These are phyloP conservation scores for Pherbina coryleti DNA, from an alignment of 2,888 invertebrate species.

Conservation along the genomic window DNA sequence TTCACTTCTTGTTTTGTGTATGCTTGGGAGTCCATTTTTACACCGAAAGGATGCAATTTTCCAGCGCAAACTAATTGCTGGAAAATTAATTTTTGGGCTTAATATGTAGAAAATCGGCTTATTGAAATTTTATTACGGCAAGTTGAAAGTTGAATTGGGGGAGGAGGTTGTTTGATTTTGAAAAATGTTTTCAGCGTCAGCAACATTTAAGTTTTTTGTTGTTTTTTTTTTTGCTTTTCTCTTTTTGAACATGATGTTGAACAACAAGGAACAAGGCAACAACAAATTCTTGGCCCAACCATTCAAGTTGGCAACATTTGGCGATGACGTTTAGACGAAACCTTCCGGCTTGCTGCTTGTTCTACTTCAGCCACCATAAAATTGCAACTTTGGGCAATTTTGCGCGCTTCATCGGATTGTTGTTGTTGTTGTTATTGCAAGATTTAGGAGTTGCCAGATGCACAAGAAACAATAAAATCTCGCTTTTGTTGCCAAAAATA, in stretches of 20 bases:
- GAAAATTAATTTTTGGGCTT: constrained; percentile 32
- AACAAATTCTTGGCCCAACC: neutral
- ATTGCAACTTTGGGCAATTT: constrained; percentile 9
- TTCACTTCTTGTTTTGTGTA: neutral
- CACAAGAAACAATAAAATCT: constrained; percentile 17
- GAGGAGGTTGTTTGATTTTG: neutral
- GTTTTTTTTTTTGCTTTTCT: too few relatives aligned
- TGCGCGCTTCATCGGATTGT: neutral
- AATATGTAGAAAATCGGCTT: constrained; percentile 33
- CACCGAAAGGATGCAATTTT: constrained; percentile 13
- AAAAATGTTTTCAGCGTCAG: neutral
- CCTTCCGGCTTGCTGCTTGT: neutral
- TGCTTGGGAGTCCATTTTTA: neutral
- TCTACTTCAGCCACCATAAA: neutral
- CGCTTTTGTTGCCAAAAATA: constrained; percentile 23
- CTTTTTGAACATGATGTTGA: neutral
- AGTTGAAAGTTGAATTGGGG: neutral
- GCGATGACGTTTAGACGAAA: neutral
- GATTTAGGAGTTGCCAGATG: constrained; percentile 3
- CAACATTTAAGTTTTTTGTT: neutral
- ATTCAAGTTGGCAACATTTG: constrained; percentile 11
- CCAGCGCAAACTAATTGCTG: constrained; percentile 33
- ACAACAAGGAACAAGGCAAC: neutral
- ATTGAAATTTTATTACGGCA: constrained; percentile 18
- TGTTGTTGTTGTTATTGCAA: constrained; percentile 2